These are phyloP conservation scores for Scartelaos histophorus DNA, from an alignment of 2,113 vertebrate genomes.

Conservation along the genomic window DNA sequence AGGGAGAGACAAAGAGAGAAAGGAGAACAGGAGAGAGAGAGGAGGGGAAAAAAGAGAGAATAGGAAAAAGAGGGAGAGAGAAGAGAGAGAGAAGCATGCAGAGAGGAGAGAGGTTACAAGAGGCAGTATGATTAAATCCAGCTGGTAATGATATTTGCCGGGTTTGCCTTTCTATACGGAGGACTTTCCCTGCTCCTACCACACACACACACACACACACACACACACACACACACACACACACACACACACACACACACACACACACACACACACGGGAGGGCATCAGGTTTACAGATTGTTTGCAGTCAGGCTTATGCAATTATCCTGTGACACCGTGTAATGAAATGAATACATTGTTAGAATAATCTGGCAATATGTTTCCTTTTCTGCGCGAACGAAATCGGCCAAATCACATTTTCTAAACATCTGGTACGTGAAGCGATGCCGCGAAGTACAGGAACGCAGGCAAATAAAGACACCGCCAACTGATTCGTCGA, in stretches of 20 bases:
- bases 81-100: not conserved
- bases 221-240: not conserved
- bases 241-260: too few relatives aligned
- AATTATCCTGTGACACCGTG: not conserved
- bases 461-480: too few relatives aligned
- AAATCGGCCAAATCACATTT: too few relatives aligned
- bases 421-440: too few relatives aligned
- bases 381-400: not conserved
- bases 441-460: too few relatives aligned
- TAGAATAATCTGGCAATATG: not conserved
- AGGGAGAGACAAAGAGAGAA: slow-evolving; percentile 1
- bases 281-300: not conserved
- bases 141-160: slow-evolving; percentile 44
- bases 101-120: slow-evolving; percentile 14
- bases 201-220: not conserved
- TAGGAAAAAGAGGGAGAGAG: not conserved
- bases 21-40: not conserved
- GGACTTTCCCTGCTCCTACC: slow-evolving; percentile 21
- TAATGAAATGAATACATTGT: not conserved
- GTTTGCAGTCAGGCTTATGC: not conserved
- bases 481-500: too few relatives aligned
- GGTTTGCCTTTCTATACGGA: slow-evolving; percentile 26
- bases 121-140: slow-evolving; percentile 37
- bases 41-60: slow-evolving; percentile 4
- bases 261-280: too few relatives aligned